Percentiles rank a stretch among this genome's conserved stretches.
These are phyloP conservation scores for Ictalurus punctatus DNA, from an alignment of 2,113 vertebrate genomes.

Conservation along the genomic window DNA sequence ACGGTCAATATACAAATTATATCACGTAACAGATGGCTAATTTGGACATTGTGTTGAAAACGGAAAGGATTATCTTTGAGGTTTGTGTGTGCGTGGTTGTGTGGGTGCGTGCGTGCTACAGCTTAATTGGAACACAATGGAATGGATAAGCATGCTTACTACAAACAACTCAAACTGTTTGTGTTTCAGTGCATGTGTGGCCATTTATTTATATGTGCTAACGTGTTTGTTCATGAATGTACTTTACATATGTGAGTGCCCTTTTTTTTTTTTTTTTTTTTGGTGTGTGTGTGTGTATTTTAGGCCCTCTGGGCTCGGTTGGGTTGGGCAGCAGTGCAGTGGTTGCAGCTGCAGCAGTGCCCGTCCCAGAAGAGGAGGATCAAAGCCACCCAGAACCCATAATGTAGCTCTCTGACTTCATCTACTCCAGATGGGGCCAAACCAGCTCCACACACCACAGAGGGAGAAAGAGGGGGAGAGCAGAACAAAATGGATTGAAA, in stretches of 20 bases:
- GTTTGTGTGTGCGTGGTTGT: conserved; percentile 30
- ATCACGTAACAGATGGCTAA: conserved; percentile 46
- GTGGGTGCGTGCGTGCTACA: conserved; percentile 65
- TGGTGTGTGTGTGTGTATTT: conserved; percentile 37
- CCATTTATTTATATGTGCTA: conserved; percentile 67
- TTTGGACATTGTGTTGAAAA: conserved; percentile 50
- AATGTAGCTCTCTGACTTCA: conserved; percentile 92
- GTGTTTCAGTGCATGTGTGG: conserved; percentile 18
- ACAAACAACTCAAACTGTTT: conserved; percentile 48
- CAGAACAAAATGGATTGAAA: not conserved
- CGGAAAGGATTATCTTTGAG: conserved; percentile 62
- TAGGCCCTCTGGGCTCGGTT: conserved; percentile 38
- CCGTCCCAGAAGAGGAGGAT: conserved; percentile 56
- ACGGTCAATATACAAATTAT: conserved; percentile 23
- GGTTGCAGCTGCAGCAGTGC: conserved; percentile 56
- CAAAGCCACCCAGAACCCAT: conserved; percentile 79
- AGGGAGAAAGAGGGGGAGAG: conserved; percentile 12
- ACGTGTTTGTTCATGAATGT: conserved; percentile 69
- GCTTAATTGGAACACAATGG: conserved; percentile 72
- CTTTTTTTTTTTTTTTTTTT: not conserved
- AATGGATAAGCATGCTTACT: conserved; percentile 55
- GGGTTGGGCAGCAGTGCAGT: conserved; percentile 44
- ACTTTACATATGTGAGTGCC: not conserved
- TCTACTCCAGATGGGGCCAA: conserved; percentile 87
- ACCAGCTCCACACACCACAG: conserved; percentile 56